A percentile compares a stretch with the other conserved stretches of the same genome.
Evolutionary conservation across 2,113 vertebrate genomes (phyloP).

Genomic region (Pyrgilauda ruficollis): DNA sequence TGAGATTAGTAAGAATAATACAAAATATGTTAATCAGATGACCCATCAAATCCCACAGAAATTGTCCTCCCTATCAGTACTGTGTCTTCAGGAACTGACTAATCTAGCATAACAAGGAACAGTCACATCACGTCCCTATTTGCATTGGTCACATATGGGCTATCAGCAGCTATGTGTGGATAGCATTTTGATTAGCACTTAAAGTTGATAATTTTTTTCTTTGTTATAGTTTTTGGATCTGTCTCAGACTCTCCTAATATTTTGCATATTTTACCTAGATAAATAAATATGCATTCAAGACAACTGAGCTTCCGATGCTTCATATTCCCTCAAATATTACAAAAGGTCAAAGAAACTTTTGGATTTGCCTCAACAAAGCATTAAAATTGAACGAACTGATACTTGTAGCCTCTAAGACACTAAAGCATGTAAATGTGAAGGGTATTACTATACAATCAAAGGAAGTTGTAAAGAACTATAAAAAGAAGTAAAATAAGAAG

Average conservation of each 20-base stretch:
- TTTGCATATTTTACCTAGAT: not conserved
- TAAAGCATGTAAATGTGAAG: not conserved
- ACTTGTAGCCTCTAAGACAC: not conserved
- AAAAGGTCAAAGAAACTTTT: not conserved
- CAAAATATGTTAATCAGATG: slow-evolving; percentile 38
- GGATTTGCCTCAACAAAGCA: not conserved
- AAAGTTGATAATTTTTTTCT: not conserved
- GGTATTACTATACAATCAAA: not conserved
- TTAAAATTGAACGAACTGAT: not conserved
- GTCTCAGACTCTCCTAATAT: not conserved
- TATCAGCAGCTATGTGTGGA: not conserved
- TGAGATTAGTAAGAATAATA: slow-evolving; percentile 8
- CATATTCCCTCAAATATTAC: not conserved
- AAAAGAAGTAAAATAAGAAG: not conserved
- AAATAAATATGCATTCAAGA: not conserved
- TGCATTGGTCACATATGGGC: not conserved
- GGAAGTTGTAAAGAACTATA: not conserved
- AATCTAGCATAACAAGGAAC: slow-evolving; percentile 5
- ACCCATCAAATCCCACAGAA: slow-evolving; percentile 13
- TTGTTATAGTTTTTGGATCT: not conserved
- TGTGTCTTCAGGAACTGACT: not conserved
- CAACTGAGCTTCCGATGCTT: not conserved
- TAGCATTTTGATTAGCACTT: slow-evolving; percentile 32
- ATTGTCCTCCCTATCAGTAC: not conserved
- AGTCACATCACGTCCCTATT: slow-evolving; percentile 31